These are phyloP conservation scores for Yponomeuta evonymella DNA, from an alignment of 2,888 invertebrate genomes.

Conservation along the genomic window DNA sequence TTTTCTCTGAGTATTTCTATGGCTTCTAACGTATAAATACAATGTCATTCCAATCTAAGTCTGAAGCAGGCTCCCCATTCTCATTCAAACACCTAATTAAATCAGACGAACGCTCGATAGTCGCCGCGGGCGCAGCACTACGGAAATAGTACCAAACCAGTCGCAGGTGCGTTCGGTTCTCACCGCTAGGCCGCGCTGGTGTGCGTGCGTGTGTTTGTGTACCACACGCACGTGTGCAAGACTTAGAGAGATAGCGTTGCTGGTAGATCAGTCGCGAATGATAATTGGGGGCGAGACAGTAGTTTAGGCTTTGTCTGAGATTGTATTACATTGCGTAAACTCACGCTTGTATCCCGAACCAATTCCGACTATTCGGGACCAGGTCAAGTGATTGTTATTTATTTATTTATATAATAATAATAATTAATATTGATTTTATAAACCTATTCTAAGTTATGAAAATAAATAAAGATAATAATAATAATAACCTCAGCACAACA, in stretches of 20 bases:
- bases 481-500: too few relatives aligned
- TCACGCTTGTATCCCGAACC: too few relatives aligned
- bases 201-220: constrained; percentile 24
- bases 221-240: constrained; percentile 24
- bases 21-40: too few relatives aligned
- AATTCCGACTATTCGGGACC: too few relatives aligned
- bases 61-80: neutral
- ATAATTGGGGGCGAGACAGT: neutral
- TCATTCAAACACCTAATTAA: neutral
- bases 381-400: too few relatives aligned
- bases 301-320: neutral
- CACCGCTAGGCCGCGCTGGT: constrained; percentile 37
- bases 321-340: too few relatives aligned
- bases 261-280: neutral
- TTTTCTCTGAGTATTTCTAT: too few relatives aligned
- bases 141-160: constrained; percentile 52
- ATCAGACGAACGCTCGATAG: constrained; percentile 21
- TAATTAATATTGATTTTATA: too few relatives aligned
- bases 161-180: constrained; percentile 71
- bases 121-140: constrained; percentile 39
- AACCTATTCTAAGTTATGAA: too few relatives aligned
- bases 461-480: too few relatives aligned
- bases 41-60: too few relatives aligned
- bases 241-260: neutral
- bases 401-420: too few relatives aligned